Percentiles rank a stretch among this genome's conserved stretches.
Evolutionary conservation across 2,797 vertebrate genomes (phyloP).

Genomic region (Meda fulgida): DNA sequence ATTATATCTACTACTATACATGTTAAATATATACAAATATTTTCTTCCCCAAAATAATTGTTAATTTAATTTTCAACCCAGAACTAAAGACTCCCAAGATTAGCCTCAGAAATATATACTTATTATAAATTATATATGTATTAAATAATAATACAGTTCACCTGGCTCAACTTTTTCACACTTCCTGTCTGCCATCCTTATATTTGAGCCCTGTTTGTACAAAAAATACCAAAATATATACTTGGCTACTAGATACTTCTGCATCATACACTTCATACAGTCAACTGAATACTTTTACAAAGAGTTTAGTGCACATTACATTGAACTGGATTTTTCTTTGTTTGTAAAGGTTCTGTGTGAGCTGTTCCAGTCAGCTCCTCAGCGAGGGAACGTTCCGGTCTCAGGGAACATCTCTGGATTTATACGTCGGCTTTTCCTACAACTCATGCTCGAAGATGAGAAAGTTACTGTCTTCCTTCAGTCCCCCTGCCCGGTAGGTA

Average conservation of each 20-base stretch:
- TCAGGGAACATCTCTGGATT: conserved; percentile 99
- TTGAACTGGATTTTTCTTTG: conserved; percentile 3
- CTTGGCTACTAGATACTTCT: not conserved
- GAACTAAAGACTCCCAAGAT: not conserved
- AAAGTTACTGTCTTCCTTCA: conserved; percentile 99
- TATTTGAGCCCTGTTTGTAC: not conserved
- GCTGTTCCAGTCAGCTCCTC: conserved; percentile 96
- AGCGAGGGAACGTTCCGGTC: conserved; percentile 89
- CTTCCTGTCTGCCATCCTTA: not conserved
- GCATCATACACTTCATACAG: not conserved
- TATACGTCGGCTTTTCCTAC: conserved; percentile 94
- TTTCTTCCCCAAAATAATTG: not conserved
- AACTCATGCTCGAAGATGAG: conserved; percentile 98
- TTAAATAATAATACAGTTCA: not conserved
- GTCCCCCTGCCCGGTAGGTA: conserved; percentile 93
- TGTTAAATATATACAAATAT: not conserved
- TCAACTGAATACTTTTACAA: not conserved
- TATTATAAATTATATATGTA: not conserved
- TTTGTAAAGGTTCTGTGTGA: conserved; percentile 93
- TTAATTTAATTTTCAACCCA: not conserved
- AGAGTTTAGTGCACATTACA: not conserved
- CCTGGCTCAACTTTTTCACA: not conserved
- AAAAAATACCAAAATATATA: not conserved
- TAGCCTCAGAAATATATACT: not conserved
- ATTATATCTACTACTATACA: not conserved